Percentiles rank a stretch among this genome's conserved stretches.
Conservation (phyloP, 2,797 vertebrate species). For the Tragopan temminckii region DNA sequence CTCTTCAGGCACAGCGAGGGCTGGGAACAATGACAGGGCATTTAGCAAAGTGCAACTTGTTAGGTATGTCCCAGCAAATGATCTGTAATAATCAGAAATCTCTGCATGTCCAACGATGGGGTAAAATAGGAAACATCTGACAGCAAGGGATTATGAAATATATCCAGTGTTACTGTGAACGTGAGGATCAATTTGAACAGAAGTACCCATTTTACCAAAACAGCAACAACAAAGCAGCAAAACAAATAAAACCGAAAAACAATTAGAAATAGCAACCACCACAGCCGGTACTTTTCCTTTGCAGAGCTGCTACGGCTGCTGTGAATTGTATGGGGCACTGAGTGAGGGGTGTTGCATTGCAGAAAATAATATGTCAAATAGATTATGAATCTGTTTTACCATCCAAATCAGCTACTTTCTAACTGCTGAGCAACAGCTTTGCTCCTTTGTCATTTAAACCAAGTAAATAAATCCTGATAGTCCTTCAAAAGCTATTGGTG, state of each 20-base stretch:
- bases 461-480: not conserved
- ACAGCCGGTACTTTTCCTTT: not conserved
- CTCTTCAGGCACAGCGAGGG: not conserved
- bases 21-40: not conserved
- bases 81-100: not conserved
- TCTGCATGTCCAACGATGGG: not conserved
- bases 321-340: fast-evolving
- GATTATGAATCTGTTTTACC: not conserved
- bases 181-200: not conserved
- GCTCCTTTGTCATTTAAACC: not conserved
- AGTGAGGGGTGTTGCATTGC: not conserved
- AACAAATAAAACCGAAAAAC: not conserved
- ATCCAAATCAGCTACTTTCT: not conserved
- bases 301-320: fast-evolving
- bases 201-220: not conserved
- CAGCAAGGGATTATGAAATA: not conserved
- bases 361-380: not conserved
- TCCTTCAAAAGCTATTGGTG: not conserved
- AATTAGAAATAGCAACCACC: not conserved
- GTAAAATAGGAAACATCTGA: not conserved
- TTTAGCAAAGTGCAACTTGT: not conserved
- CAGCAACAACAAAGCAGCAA: not conserved
- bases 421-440: not conserved
- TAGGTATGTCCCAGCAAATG: not conserved
- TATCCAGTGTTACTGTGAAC: not conserved